Evolutionary conservation across 2,113 vertebrate genomes (phyloP).

Genomic region (Anhinga anhinga): DNA sequence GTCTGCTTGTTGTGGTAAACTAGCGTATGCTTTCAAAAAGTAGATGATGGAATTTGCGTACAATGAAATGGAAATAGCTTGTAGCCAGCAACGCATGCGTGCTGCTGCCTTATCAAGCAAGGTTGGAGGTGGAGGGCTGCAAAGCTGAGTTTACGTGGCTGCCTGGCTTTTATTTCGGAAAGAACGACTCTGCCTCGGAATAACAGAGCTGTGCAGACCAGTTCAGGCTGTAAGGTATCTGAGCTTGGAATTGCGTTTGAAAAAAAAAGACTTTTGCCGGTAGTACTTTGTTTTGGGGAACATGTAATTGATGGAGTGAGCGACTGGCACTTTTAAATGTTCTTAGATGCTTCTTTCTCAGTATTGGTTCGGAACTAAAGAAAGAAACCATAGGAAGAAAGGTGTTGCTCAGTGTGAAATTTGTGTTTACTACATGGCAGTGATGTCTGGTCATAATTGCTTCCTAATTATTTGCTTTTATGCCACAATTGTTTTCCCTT

Average conservation of each 20-base stretch:
- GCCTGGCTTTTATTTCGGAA: not conserved
- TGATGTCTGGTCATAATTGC: constrained; percentile 7
- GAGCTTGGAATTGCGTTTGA: not conserved
- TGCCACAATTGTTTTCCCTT: constrained; percentile 10
- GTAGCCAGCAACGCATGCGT: not conserved
- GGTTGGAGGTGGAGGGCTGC: not conserved
- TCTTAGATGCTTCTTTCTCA: not conserved
- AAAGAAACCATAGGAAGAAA: not conserved
- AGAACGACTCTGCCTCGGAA: not conserved
- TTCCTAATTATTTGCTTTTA: constrained; percentile 42
- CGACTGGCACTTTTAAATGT: accelerated
- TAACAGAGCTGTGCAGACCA: not conserved
- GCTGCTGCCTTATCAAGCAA: not conserved
- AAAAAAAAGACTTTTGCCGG: not conserved
- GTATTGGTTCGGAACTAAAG: not conserved
- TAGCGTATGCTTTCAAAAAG: not conserved
- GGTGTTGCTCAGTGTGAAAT: not conserved
- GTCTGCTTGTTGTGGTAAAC: not conserved
- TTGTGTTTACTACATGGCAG: not conserved
- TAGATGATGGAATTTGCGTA: accelerated
- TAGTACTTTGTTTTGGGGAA: not conserved
- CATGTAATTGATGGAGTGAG: not conserved
- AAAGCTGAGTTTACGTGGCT: not conserved
- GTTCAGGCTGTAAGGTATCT: not conserved
- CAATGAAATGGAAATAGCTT: not conserved